Base-by-base conservation (phyloP, 2,113 vertebrate species). In the Isichthys henryi region DNA sequence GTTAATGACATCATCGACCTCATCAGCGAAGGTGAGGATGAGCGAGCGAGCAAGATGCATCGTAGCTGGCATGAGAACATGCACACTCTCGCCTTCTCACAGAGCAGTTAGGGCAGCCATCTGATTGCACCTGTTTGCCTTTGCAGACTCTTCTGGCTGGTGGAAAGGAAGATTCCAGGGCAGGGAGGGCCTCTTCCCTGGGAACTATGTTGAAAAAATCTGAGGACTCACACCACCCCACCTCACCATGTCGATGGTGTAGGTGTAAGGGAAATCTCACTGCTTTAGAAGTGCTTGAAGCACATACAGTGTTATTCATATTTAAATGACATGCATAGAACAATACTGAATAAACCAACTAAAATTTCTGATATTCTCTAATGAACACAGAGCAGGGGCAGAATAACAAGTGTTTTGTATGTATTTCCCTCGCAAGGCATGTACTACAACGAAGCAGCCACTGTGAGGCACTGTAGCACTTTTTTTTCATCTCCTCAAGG, bases 171-270 rank as follows among this genome's bases (percentile, higher is more conserved):
- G 97, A 82, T 92, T 99, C 66, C 92, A 92, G 0, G 98, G 98
- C 84, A 96, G 90, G 91, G 97, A 99, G 91, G 98, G 98, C 48
- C 96, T 99, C 45, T 99, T 99, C 90, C 98, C 98, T 0, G 98
- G 98, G 48, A 99, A 99, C 93, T 99, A 99, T 0, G 98, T 99
- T 90, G 96, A 98, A 94, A 99, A 97, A 94, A 98, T 99, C 91
- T 99, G 95, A 99, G n/a, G 35, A 62, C 86, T 56, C 5, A 1
- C 39, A 35, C 46, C 82, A 3, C 35, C 58, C 31, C 35, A 90
- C 58, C 86, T 90, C 88, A 83, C 31, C 90, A 74, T 85, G 87
- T 87, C 46, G n/a, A 52, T 48, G 1, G 5, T n/a, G 45, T 9
- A 46, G 9, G 58, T 4, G 0, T 3, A 15, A 11, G 21, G 13